A percentile compares a stretch with the other conserved stretches of the same genome.
phyloP scores from a whole-genome alignment of 2,888 invertebrate species.

The Aradus depressus region DNA sequence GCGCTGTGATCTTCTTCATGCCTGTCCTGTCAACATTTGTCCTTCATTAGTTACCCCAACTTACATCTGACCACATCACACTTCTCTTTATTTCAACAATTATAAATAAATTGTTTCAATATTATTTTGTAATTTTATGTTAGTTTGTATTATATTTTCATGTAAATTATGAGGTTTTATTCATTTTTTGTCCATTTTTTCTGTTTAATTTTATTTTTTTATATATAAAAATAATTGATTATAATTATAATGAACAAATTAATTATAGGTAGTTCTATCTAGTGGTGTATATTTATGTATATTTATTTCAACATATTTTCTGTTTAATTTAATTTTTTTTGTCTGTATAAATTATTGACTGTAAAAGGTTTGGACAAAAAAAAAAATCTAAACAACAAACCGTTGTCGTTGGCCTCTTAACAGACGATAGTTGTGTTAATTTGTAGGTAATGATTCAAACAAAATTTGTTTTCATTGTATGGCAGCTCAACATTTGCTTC shows the following conservation, averaged over 20 bases:
- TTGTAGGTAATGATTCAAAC: too few relatives aligned
- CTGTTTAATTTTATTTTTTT: background rate
- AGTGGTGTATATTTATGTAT: too few relatives aligned
- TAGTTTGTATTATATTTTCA: background rate
- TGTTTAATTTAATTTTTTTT: too few relatives aligned
- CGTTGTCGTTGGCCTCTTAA: too few relatives aligned
- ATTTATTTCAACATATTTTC: too few relatives aligned
- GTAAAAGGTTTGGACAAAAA: too few relatives aligned
- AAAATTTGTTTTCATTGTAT: too few relatives aligned
- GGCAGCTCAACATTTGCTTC: too few relatives aligned
- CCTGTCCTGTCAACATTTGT: background rate
- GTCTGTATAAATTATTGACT: too few relatives aligned
- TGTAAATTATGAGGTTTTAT: background rate
- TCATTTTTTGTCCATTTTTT: background rate
- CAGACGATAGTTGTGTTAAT: too few relatives aligned
- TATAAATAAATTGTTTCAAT: background rate
- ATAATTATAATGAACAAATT: background rate
- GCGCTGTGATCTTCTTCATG: constrained; percentile 39
- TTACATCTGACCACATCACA: background rate
- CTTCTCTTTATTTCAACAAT: background rate
- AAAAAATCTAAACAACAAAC: too few relatives aligned
- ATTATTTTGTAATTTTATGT: background rate
- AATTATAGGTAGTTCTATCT: background rate
- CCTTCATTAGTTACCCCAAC: background rate
- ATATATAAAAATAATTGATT: background rate